These are phyloP conservation scores for Tetramorium parvispinum DNA, from an alignment of 1,140 invertebrate species.

Conservation along the genomic window DNA sequence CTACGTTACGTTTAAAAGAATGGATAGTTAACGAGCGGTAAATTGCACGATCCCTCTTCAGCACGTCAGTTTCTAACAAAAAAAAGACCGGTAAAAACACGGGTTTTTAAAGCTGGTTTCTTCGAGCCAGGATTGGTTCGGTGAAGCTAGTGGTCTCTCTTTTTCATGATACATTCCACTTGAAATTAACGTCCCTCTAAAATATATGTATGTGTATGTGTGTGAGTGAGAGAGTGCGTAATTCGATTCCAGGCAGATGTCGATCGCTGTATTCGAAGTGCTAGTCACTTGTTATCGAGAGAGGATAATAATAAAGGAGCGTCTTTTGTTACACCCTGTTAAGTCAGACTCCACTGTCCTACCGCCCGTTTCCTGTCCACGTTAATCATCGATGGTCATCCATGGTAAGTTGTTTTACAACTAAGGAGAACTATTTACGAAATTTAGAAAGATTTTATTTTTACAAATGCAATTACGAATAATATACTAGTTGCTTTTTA, in stretches of 20 bases:
- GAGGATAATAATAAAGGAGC: slow-evolving; percentile 75
- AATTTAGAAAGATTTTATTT: neutral
- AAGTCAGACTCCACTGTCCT: neutral
- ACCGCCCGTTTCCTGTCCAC: neutral
- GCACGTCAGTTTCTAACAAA: neutral
- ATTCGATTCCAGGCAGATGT: slow-evolving; percentile 69
- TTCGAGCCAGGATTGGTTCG: neutral
- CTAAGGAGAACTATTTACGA: neutral
- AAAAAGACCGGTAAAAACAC: slow-evolving; percentile 14
- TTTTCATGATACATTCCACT: slow-evolving; percentile 74
- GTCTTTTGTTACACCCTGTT: slow-evolving; percentile 76
- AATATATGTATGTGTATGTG: neutral
- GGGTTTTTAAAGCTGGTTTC: neutral
- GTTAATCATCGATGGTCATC: neutral
- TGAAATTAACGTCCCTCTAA: slow-evolving; percentile 55
- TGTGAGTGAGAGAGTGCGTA: slow-evolving; percentile 58
- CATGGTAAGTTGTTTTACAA: neutral
- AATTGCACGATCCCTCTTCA: neutral
- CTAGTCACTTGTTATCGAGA: slow-evolving; percentile 84
- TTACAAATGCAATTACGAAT: neutral
- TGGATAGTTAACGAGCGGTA: neutral
- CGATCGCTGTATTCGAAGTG: slow-evolving; percentile 81
- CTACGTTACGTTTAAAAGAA: slow-evolving; percentile 28
- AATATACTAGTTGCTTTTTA: neutral
- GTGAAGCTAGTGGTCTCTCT: neutral